These are phyloP conservation scores for Ianthella basta DNA, from an alignment of 37 sponge, comb jelly and placozoan genomes.

Conservation along the genomic window DNA sequence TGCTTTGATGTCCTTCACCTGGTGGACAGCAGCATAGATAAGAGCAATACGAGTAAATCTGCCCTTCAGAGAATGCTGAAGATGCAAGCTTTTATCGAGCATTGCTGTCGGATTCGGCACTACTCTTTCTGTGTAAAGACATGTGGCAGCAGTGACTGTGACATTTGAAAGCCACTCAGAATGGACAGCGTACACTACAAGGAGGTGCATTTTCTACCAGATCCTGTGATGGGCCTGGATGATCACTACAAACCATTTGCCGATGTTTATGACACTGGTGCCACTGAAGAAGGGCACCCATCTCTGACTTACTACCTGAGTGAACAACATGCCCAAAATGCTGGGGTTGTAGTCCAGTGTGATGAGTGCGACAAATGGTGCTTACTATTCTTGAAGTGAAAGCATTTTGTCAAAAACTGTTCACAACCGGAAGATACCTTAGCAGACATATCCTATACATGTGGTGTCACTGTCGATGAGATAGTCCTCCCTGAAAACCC, in stretches of 20 bases:
- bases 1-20: not conserved
- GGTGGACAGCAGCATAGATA: not conserved
- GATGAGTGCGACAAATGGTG: constrained; percentile 51
- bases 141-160: constrained; percentile 34
- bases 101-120: constrained; percentile 38
- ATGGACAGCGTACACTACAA: constrained; percentile 7
- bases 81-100: constrained; percentile 11
- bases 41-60: constrained; percentile 8
- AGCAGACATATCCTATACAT: not conserved
- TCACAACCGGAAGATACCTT: not conserved
- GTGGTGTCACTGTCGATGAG: no score
- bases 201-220: constrained; percentile 16
- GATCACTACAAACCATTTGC: constrained; percentile 41
- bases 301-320: constrained; percentile 17
- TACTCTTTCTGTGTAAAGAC: constrained; percentile 50
- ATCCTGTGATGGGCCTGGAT: constrained; percentile 34
- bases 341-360: constrained; percentile 24
- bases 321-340: constrained; percentile 40
- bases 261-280: not conserved
- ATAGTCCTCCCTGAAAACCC: no score
- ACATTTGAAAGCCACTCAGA: constrained; percentile 35
- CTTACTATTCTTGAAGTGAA: constrained; percentile 38
- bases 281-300: constrained; percentile 21
- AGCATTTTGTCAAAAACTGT: not conserved
- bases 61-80: not conserved